Percentiles rank a stretch among this genome's conserved stretches.
phyloP scores from a whole-genome alignment of 2,888 invertebrate genomes.

The Mimas tiliae region DNA sequence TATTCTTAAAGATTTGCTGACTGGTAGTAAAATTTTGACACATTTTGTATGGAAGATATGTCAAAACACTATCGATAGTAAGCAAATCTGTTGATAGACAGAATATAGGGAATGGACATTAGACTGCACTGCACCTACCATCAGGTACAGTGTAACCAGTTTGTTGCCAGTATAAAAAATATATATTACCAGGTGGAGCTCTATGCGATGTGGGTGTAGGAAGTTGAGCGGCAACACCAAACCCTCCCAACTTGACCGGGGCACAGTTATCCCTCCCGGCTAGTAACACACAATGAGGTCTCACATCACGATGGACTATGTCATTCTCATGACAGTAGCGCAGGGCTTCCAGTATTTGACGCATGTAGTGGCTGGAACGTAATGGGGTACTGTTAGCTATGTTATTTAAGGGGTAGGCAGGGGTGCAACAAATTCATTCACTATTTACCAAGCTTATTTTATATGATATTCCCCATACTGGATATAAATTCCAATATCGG shows the following conservation, averaged over 20 bases:
- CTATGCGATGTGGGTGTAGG: constrained; percentile 88
- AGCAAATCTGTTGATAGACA: too few relatives aligned
- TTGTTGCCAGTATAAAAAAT: background rate
- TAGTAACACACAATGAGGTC: constrained; percentile 97
- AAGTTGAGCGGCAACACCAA: constrained; percentile 97
- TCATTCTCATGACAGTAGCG: constrained; percentile 99
- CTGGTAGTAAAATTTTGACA: too few relatives aligned
- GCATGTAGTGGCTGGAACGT: constrained; percentile 96
- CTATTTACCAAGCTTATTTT: too few relatives aligned
- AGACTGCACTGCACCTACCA: too few relatives aligned
- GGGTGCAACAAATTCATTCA: too few relatives aligned
- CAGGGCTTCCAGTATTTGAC: constrained; percentile 98
- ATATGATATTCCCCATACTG: too few relatives aligned
- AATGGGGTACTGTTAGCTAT: background rate
- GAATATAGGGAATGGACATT: too few relatives aligned
- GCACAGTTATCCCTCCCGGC: constrained; percentile 99
- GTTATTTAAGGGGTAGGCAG: background rate
- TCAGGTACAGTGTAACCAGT: too few relatives aligned
- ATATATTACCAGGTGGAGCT: constrained; percentile 65
- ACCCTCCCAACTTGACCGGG: constrained; percentile 98
- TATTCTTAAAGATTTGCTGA: too few relatives aligned
- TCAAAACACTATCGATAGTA: too few relatives aligned
- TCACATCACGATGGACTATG: constrained; percentile 98
- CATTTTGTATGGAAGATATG: too few relatives aligned
- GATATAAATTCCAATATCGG: too few relatives aligned